Conservation (phyloP, 2,888 invertebrate genomes). For the Epistrophe eligans region DNA sequence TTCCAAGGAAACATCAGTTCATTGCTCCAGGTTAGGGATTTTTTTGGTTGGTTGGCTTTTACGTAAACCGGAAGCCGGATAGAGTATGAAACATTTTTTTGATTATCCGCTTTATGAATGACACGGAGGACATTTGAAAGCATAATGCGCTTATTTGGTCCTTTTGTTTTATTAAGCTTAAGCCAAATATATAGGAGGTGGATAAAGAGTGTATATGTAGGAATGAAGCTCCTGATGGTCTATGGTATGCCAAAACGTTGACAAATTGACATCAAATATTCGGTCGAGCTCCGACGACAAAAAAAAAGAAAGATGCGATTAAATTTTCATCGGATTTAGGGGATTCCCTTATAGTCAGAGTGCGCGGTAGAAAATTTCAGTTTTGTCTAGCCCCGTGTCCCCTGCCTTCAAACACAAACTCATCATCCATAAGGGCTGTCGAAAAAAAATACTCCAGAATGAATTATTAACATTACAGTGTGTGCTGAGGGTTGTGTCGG, state of each 20-base stretch:
- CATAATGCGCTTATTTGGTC: conserved; percentile 11
- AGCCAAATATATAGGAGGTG: conserved; percentile 4
- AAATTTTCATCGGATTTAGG: conserved; percentile 72
- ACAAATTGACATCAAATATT: conserved; percentile 74
- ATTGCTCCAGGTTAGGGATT: conserved; percentile 10
- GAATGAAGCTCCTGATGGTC: background rate
- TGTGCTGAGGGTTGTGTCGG: conserved; percentile 35
- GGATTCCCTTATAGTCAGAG: conserved; percentile 42
- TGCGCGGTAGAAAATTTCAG: conserved; percentile 55
- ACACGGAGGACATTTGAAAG: conserved; percentile 35
- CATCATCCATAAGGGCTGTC: conserved; percentile 25
- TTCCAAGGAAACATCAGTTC: conserved; percentile 43
- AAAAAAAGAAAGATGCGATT: conserved; percentile 52
- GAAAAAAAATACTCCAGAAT: conserved; percentile 44
- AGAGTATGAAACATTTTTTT: conserved; percentile 42
- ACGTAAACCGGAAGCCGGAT: conserved; percentile 30
- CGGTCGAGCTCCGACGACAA: conserved; percentile 15
- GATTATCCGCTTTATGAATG: conserved; percentile 59
- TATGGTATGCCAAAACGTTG: conserved; percentile 37
- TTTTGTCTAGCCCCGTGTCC: conserved; percentile 14
- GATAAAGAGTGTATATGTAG: background rate
- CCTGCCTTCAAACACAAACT: background rate
- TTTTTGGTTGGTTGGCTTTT: background rate
- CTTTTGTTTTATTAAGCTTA: conserved; percentile 53
- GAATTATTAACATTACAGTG: conserved; percentile 70